Evolutionary conservation across 1,140 invertebrate species (phyloP).

Genomic region (Caerostris darwini): DNA sequence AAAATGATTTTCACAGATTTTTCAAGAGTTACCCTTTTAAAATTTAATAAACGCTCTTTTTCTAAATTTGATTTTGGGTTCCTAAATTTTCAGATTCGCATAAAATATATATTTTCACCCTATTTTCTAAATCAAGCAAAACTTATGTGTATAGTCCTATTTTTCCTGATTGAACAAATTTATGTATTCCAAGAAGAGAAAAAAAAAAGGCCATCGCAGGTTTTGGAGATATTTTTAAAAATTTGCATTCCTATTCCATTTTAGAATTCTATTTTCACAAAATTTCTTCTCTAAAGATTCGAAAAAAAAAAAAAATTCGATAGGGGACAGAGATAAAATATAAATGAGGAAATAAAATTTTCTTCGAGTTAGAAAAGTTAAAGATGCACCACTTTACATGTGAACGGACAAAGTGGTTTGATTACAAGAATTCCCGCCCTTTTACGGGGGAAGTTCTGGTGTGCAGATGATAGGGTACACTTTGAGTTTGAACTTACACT

Average conservation of each 20-base stretch:
- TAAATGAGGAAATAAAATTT: neutral
- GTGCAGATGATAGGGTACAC: neutral
- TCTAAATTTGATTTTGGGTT: constrained; percentile 3
- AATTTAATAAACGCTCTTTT: constrained; percentile 3
- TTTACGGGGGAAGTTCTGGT: neutral
- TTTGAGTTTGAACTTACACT: neutral
- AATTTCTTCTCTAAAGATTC: neutral
- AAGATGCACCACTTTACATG: neutral
- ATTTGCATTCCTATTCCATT: constrained; percentile 28
- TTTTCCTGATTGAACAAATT: neutral
- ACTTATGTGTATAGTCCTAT: neutral
- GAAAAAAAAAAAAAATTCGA: neutral
- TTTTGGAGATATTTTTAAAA: neutral
- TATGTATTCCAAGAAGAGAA: neutral
- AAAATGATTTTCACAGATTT: constrained; percentile 21
- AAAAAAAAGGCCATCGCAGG: neutral
- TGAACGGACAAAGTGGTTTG: neutral
- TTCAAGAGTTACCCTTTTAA: neutral
- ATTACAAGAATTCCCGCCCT: neutral
- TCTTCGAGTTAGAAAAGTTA: neutral
- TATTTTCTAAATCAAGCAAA: neutral
- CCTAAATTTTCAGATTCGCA: neutral
- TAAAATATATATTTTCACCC: neutral
- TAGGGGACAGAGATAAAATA: neutral
- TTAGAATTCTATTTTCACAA: constrained; percentile 19